Conservation (phyloP, 1,140 invertebrate species). For the Leptopilina clavipes region DNA sequence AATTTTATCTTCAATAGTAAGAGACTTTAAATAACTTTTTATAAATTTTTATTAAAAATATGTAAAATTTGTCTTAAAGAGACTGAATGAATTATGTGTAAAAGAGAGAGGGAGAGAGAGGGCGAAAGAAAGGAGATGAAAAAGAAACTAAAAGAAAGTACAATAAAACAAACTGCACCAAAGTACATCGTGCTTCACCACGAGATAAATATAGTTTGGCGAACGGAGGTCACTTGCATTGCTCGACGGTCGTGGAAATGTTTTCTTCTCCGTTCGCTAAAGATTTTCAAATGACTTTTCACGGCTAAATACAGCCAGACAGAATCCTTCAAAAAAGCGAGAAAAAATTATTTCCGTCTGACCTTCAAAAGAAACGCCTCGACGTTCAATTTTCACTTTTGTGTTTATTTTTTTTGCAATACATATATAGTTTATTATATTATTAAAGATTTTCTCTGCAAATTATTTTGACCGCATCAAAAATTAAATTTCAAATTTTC, state of each 20-base stretch:
- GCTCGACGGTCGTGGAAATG: constrained; percentile 59
- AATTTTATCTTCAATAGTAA: too few relatives aligned
- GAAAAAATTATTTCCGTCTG: constrained; percentile 28
- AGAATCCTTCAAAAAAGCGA: constrained; percentile 20
- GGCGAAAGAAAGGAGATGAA: constrained; percentile 56
- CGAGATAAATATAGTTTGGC: constrained; percentile 70
- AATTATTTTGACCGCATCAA: too few relatives aligned
- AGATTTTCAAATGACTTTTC: constrained; percentile 40
- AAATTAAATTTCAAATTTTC: too few relatives aligned
- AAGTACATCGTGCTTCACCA: constrained; percentile 64
- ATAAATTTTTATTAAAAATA: too few relatives aligned
- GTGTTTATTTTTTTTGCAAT: too few relatives aligned
- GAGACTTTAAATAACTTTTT: too few relatives aligned
- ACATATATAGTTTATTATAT: too few relatives aligned
- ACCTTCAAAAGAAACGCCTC: constrained; percentile 2
- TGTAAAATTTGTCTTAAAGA: neutral
- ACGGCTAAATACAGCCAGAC: constrained; percentile 29
- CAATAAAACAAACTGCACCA: constrained; percentile 65
- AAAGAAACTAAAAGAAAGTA: constrained; percentile 59
- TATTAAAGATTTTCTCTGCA: too few relatives aligned
- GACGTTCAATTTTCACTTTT: neutral
- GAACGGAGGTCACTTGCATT: constrained; percentile 70
- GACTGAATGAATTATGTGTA: neutral
- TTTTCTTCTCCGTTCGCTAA: constrained; percentile 55
- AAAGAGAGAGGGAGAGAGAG: constrained; percentile 52